Evolutionary conservation across 2,113 vertebrate species (phyloP).

Genomic region (Corythaeola cristata): DNA sequence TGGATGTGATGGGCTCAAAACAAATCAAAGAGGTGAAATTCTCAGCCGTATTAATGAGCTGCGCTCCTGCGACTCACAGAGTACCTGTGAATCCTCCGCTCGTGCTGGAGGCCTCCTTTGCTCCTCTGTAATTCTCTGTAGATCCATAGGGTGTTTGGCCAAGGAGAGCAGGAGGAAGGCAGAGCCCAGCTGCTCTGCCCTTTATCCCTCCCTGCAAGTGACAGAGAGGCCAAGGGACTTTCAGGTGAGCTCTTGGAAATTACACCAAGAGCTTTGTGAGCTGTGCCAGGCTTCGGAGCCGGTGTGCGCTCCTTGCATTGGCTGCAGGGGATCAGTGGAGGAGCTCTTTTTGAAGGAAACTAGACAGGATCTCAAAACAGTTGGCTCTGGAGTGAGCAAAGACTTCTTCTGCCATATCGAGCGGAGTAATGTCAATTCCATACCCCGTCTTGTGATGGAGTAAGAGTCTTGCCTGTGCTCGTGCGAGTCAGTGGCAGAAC

Average conservation of each 20-base stretch:
- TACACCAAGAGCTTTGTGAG: fast-evolving
- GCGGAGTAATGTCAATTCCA: too few species aligned
- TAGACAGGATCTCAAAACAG: neutral
- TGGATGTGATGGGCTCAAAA: neutral
- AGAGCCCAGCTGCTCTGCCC: neutral
- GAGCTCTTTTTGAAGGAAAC: neutral
- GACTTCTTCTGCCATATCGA: neutral
- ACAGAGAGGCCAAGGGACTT: neutral
- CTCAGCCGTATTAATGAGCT: neutral
- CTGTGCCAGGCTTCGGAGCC: neutral
- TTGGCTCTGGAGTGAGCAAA: neutral
- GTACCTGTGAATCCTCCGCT: neutral
- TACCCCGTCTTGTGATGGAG: neutral
- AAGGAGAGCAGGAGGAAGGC: neutral
- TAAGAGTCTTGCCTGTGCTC: neutral
- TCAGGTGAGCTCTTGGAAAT: neutral
- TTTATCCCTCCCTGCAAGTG: neutral
- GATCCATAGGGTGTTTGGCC: neutral
- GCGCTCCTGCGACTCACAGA: neutral
- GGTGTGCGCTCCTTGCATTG: fast-evolving
- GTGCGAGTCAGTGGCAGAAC: neutral
- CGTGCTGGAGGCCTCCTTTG: neutral
- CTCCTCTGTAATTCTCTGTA: neutral
- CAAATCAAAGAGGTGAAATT: neutral
- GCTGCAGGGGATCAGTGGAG: neutral